phyloP scores from a whole-genome alignment of 2,888 invertebrate species.

The Scaptomyza caliginosa region DNA sequence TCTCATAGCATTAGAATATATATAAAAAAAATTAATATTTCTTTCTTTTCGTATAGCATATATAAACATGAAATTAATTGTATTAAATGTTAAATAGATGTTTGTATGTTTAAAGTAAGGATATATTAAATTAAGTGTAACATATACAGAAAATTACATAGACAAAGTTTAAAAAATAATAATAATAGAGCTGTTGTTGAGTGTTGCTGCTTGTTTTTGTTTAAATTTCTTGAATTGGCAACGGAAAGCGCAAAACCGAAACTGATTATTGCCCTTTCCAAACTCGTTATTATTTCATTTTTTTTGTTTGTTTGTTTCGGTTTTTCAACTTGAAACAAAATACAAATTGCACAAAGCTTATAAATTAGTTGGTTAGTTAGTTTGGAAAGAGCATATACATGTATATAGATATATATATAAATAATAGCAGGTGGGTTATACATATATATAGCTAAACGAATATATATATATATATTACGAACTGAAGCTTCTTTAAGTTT shows the following conservation, averaged over 20 bases:
- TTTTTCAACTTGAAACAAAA: constrained; percentile 9
- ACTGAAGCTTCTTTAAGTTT: constrained; percentile 51
- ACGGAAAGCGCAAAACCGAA: constrained; percentile 30
- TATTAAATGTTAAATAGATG: constrained; percentile 62
- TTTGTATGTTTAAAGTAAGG: neutral
- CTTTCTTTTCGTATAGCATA: neutral
- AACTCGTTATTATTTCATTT: neutral
- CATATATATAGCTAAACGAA: constrained; percentile 13
- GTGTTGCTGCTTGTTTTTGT: constrained; percentile 34
- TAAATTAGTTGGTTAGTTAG: constrained; percentile 11
- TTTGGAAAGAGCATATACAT: constrained; percentile 34
- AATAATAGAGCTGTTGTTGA: constrained; percentile 34
- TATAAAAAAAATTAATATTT: constrained; percentile 22
- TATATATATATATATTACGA: constrained; percentile 28
- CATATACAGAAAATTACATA: constrained; percentile 38
- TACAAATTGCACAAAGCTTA: constrained; percentile 57
- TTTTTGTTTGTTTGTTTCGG: too few species aligned
- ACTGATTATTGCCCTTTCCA: constrained; percentile 30
- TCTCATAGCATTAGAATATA: constrained; percentile 71
- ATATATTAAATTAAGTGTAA: constrained; percentile 62
- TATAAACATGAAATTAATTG: constrained; percentile 56
- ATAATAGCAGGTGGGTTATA: constrained; percentile 48
- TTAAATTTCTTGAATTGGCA: constrained; percentile 18
- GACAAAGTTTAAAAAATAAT: constrained; percentile 32
- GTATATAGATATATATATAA: constrained; percentile 5